Percentiles rank a stretch among this genome's conserved stretches.
phyloP scores from a whole-genome alignment of 2,888 invertebrate species.

The Saturnia pavonia region DNA sequence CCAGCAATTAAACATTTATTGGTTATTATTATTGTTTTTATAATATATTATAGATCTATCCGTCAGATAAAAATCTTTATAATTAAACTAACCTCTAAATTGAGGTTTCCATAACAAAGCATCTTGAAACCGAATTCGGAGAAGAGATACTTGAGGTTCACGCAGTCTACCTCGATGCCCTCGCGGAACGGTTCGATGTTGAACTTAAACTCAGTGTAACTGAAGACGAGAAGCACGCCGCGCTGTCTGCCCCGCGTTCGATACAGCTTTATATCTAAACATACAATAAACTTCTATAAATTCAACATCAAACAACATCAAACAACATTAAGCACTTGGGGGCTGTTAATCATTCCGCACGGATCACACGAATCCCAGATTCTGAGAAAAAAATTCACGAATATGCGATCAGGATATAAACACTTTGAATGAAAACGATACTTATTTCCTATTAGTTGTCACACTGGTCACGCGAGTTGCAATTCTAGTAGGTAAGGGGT shows the following conservation, averaged over 20 bases:
- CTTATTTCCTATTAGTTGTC: too few species aligned
- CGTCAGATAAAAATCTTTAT: too few species aligned
- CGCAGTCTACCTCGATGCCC: conserved; percentile 83
- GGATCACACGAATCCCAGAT: too few species aligned
- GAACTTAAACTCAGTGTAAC: conserved; percentile 79
- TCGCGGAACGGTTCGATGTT: conserved; percentile 62
- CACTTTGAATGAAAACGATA: too few species aligned
- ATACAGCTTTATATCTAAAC: conserved; percentile 67
- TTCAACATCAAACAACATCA: background rate
- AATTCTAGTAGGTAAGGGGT: too few species aligned
- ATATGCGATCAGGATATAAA: too few species aligned
- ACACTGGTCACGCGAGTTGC: too few species aligned
- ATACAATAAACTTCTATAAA: background rate
- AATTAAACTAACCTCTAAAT: conserved; percentile 59
- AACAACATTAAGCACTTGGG: background rate
- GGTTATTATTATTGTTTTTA: too few species aligned
- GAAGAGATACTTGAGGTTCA: conserved; percentile 82
- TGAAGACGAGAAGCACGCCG: conserved; percentile 83
- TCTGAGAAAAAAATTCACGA: too few species aligned
- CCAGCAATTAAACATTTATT: too few species aligned
- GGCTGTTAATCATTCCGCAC: too few species aligned
- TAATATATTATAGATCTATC: too few species aligned
- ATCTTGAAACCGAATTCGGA: conserved; percentile 81
- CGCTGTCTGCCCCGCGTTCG: conserved; percentile 79
- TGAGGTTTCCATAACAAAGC: conserved; percentile 64